Percentiles rank a stretch among this genome's conserved stretches.
These are phyloP conservation scores for Sesia bembeciformis DNA, from an alignment of 2,888 invertebrate genomes.

Conservation along the genomic window DNA sequence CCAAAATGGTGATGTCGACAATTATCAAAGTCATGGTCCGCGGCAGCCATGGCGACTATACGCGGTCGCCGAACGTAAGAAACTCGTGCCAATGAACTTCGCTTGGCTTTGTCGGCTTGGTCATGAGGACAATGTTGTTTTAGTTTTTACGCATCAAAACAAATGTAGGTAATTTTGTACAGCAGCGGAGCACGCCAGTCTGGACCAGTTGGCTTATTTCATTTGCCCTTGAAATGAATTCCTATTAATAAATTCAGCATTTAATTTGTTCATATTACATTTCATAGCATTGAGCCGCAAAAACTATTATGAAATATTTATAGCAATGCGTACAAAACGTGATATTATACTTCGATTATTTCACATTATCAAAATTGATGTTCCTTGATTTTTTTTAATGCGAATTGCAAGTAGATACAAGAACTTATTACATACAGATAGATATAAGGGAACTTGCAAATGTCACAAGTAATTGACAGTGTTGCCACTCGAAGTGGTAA, in stretches of 20 bases:
- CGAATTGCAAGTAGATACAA: too few species aligned
- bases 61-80: slow-evolving; percentile 27
- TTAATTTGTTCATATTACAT: background rate
- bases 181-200: background rate
- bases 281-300: background rate
- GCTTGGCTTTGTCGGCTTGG: slow-evolving; percentile 39
- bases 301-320: background rate
- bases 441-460: too few species aligned
- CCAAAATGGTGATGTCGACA: slow-evolving; percentile 26
- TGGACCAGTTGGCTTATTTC: background rate
- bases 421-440: too few species aligned
- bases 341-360: too few species aligned
- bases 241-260: background rate
- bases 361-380: too few species aligned
- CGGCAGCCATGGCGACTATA: slow-evolving; percentile 37
- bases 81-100: slow-evolving; percentile 63
- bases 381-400: too few species aligned
- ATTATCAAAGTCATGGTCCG: slow-evolving; percentile 40
- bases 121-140: slow-evolving; percentile 31
- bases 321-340: too few species aligned
- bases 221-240: background rate
- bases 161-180: background rate
- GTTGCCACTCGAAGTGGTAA: too few species aligned
- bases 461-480: too few species aligned
- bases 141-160: slow-evolving; percentile 38